phyloP scores from a whole-genome alignment of 1,140 invertebrate genomes.

The Drosophila lacertosa region DNA sequence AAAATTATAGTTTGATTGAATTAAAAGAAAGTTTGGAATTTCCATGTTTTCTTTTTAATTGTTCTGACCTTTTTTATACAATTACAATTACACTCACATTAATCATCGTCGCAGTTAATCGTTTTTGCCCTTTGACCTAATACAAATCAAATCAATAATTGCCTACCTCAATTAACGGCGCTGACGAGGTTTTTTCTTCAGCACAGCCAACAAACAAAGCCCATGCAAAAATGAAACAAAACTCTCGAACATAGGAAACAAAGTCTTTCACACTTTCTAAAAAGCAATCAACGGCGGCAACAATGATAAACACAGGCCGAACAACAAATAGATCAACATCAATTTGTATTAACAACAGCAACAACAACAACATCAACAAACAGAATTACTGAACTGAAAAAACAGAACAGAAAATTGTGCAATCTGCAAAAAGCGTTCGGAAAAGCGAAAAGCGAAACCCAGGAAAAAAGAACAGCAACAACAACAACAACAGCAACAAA shows the following conservation, averaged over 20 bases:
- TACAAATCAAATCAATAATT: constrained; percentile 62
- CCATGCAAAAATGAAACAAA: constrained; percentile 21
- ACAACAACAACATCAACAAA: constrained; percentile 43
- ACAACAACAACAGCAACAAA: constrained; percentile 32
- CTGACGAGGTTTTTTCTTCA: constrained; percentile 9
- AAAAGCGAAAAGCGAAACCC: constrained; percentile 33
- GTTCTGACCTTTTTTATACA: too few species aligned
- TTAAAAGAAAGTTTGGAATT: too few species aligned
- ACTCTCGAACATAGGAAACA: constrained; percentile 23
- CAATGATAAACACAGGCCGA: constrained; percentile 38
- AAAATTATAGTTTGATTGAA: too few species aligned
- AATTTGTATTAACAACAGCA: constrained; percentile 66
- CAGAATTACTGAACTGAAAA: constrained; percentile 39
- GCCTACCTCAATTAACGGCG: constrained; percentile 63
- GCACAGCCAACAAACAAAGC: constrained; percentile 22
- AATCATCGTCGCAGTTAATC: constrained; percentile 45
- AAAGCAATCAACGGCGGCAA: constrained; percentile 63
- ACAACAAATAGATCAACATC: constrained; percentile 71
- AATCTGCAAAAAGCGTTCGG: constrained; percentile 71
- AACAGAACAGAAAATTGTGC: constrained; percentile 66
- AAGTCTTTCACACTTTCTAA: constrained; percentile 74
- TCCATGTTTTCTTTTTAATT: too few species aligned
- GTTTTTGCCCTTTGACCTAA: constrained; percentile 30
- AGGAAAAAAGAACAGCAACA: constrained; percentile 9
- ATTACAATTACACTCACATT: constrained; percentile 6